phyloP scores from a whole-genome alignment of 2,113 vertebrate species.

The Sakesphorus luctuosus region DNA sequence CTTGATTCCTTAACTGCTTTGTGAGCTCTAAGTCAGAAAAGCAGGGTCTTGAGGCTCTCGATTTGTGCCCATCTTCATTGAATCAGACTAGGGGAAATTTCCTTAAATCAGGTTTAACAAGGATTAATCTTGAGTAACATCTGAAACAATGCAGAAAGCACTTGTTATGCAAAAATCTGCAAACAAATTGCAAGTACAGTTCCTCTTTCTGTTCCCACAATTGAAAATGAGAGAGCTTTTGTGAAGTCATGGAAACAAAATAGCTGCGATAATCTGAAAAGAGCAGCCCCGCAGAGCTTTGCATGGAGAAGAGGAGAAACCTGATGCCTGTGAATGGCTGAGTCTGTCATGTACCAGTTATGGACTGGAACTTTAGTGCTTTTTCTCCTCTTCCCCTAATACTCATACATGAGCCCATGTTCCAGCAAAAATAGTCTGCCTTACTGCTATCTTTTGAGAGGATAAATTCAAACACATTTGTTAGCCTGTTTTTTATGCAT shows the following conservation, averaged over 20 bases:
- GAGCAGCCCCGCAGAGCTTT: neutral
- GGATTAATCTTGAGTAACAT: neutral
- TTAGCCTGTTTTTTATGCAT: neutral
- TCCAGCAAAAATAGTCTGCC: neutral
- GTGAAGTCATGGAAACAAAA: constrained; percentile 32
- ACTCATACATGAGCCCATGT: neutral
- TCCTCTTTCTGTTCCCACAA: neutral
- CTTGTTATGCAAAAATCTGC: neutral
- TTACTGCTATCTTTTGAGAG: neutral
- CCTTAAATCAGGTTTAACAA: neutral
- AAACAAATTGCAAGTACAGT: neutral
- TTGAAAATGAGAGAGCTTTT: neutral
- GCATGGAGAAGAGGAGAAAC: neutral
- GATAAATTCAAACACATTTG: neutral
- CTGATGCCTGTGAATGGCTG: neutral
- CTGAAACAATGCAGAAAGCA: neutral
- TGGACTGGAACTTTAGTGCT: neutral
- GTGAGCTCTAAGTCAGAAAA: neutral
- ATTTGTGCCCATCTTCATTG: neutral
- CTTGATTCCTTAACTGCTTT: neutral
- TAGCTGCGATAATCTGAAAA: neutral
- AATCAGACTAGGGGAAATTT: neutral
- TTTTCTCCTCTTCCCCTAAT: neutral
- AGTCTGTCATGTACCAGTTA: neutral
- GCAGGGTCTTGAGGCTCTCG: neutral